phyloP scores from a whole-genome alignment of 1,140 invertebrate genomes.

The Gonioctena quinquepunctata region DNA sequence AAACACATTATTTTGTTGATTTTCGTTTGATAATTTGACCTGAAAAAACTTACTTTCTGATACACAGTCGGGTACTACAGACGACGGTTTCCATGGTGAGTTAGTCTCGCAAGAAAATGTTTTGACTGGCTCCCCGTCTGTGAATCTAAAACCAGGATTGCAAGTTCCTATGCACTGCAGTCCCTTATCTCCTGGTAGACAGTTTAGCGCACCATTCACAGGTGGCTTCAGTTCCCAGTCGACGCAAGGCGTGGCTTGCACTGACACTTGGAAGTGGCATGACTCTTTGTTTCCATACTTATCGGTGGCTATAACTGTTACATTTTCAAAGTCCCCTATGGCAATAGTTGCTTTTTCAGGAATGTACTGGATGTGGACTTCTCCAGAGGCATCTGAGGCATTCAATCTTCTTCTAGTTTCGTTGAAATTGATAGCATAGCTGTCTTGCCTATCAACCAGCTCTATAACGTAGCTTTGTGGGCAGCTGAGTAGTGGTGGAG shows the following conservation, averaged over 20 bases:
- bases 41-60: slow-evolving; percentile 73
- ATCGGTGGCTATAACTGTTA: slow-evolving; percentile 89
- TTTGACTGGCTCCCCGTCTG: slow-evolving; percentile 85
- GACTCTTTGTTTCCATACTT: slow-evolving; percentile 86
- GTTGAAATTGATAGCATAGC: slow-evolving; percentile 90
- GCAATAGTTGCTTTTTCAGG: slow-evolving; percentile 86
- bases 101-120: slow-evolving; percentile 82
- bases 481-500: slow-evolving; percentile 90
- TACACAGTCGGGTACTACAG: slow-evolving; percentile 91
- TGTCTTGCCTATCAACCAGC: slow-evolving; percentile 85
- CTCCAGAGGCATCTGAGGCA: slow-evolving; percentile 86
- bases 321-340: slow-evolving; percentile 91
- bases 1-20: background rate
- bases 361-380: slow-evolving; percentile 80
- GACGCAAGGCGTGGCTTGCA: slow-evolving; percentile 91
- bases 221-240: slow-evolving; percentile 91
- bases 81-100: slow-evolving; percentile 79
- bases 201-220: slow-evolving; percentile 86
- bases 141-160: slow-evolving; percentile 88
- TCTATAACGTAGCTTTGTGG: slow-evolving; percentile 96
- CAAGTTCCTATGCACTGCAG: slow-evolving; percentile 90
- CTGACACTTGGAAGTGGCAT: slow-evolving; percentile 93
- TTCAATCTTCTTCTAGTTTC: slow-evolving; percentile 85
- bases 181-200: slow-evolving; percentile 78
- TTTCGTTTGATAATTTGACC: no score